Evolutionary conservation across 2,113 vertebrate genomes (phyloP).

Genomic region (Brachypodius melanocephalos): DNA sequence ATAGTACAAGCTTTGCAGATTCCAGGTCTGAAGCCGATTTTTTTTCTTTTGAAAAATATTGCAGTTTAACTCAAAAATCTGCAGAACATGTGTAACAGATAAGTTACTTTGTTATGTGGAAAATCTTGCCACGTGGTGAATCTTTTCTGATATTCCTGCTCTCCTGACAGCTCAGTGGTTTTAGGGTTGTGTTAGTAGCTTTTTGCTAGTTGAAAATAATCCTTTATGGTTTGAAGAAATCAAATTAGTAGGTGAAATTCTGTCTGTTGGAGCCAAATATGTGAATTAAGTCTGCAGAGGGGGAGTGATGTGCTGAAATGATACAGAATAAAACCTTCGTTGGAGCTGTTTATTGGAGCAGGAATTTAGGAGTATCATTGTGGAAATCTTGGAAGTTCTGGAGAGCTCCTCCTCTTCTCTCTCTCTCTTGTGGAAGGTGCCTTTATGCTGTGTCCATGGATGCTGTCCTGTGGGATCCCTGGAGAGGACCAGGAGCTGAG

Average conservation of each 20-base stretch:
- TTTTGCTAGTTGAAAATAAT: neutral
- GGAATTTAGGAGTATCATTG: neutral
- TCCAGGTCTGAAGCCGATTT: neutral
- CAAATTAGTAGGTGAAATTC: neutral
- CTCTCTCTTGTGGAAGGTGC: neutral
- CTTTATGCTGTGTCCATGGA: fast-evolving
- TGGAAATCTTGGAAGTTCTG: neutral
- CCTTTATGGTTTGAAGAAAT: neutral
- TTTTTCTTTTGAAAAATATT: neutral
- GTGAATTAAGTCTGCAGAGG: neutral
- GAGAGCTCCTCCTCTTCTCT: neutral
- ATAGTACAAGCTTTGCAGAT: neutral
- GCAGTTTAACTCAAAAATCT: neutral
- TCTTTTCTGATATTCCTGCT: neutral
- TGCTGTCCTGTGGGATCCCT: neutral
- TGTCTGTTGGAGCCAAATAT: neutral
- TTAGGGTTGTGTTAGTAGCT: neutral
- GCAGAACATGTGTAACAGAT: neutral
- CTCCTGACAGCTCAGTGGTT: neutral
- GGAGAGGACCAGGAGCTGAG: neutral
- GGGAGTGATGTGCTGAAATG: neutral
- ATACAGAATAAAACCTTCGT: neutral
- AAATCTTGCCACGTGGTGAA: neutral
- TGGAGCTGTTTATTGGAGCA: fast-evolving
- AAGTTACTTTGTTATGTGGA: neutral